Base-by-base conservation (phyloP, 2,113 vertebrate species). In the Hucho hucho region DNA sequence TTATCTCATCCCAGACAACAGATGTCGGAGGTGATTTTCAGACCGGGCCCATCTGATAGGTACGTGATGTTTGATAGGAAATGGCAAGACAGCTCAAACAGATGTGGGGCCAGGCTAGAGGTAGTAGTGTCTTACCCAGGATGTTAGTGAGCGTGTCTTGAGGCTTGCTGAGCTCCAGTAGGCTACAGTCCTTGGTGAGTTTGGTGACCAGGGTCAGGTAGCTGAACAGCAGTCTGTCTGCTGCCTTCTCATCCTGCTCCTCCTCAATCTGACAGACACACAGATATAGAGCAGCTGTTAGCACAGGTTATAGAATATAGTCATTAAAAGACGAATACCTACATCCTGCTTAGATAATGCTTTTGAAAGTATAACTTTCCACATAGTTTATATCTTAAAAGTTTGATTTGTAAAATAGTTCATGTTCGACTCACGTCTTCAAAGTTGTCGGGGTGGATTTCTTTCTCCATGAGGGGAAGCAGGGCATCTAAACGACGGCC, bases 141-240 rank as follows among this genome's bases (percentile, higher is more conserved):
- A 97, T 96, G 20, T 12, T 89, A 59, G 25, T 74, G 25, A 97
- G 85, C 1, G 92, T 90, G 18, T 94, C 89, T 0, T 56, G 64
- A n/a, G 94, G 93, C 76, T 89, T 95, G 70, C 82, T 85, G 73
- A 96, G 86, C 24, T 95, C 90, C 81, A 95, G 81, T 58, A 98
- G 83, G 66, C 89, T 86, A 80, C 96, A 97, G 75, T 95, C 94
- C 72, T 95, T 94, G 84, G 94, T 91, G 1, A 99, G 92, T 85
- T 99, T 99, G 73, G 88, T 93, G 53, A 97, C 56, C 72, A 99
- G 92, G 0, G 93, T 96, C 43, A 99, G 95, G 61, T 95, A 94
- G 81, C 90, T 92, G 86, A 97, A 99, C 1, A 99, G 84, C 86
- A 98, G 90, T 71, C 94, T 85, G 76, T 99, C 97, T 1, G 96